These are phyloP conservation scores for Noctuana brunneofusca DNA, from an alignment of 2,888 invertebrate genomes.

Conservation along the genomic window DNA sequence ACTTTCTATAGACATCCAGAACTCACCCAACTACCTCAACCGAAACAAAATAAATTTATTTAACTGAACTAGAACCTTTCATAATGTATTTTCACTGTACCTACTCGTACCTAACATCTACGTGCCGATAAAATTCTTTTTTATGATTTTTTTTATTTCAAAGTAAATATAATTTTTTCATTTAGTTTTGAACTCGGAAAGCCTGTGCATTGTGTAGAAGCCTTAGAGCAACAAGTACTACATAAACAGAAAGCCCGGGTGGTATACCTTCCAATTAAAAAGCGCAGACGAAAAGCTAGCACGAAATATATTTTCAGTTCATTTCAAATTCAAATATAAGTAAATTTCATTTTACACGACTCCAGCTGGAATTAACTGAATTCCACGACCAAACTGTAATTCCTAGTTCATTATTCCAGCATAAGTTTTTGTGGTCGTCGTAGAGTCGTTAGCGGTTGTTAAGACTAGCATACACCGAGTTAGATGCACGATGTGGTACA, in stretches of 20 bases:
- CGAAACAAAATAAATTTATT: too few species aligned
- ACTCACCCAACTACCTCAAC: too few species aligned
- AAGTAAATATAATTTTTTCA: too few species aligned
- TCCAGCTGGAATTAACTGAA: constrained; percentile 27
- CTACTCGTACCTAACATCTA: too few species aligned
- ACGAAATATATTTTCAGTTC: not conserved
- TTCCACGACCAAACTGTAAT: constrained; percentile 25
- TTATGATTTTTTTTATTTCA: too few species aligned
- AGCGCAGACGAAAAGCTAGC: not conserved
- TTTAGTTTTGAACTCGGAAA: too few species aligned
- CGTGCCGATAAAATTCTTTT: too few species aligned
- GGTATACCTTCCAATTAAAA: not conserved
- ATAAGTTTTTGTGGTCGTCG: constrained; percentile 28
- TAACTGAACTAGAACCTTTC: too few species aligned
- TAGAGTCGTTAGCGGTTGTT: constrained; percentile 28
- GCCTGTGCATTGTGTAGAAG: not conserved
- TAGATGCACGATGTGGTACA: constrained; percentile 37
- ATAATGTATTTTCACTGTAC: too few species aligned
- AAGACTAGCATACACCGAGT: constrained; percentile 7
- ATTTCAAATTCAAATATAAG: constrained; percentile 10
- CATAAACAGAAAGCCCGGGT: not conserved
- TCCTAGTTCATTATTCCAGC: constrained; percentile 29
- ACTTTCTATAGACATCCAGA: too few species aligned
- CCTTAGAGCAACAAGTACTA: not conserved
- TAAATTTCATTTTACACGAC: constrained; percentile 29